Conservation (phyloP, 2,113 vertebrate genomes). For the Rhea pennata region DNA sequence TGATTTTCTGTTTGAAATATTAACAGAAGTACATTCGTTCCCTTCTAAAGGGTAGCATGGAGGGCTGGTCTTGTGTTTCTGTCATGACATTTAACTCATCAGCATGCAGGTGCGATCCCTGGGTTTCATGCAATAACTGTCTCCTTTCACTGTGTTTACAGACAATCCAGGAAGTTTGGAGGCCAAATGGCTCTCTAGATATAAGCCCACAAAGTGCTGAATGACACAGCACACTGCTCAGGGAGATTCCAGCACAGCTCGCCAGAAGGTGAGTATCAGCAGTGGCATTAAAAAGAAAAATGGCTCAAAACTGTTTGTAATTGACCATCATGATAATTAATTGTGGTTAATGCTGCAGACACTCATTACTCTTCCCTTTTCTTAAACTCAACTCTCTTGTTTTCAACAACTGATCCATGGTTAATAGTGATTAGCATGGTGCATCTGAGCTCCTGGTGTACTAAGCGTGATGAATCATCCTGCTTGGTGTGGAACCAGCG, state of each 20-base stretch:
- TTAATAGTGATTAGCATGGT: slow-evolving; percentile 42
- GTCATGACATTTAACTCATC: slow-evolving; percentile 73
- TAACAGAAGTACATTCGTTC: slow-evolving; percentile 64
- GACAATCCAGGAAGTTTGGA: slow-evolving; percentile 74
- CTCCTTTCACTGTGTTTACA: slow-evolving; percentile 75
- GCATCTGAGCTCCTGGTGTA: slow-evolving; percentile 30
- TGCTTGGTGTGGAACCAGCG: not conserved
- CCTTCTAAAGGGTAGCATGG: slow-evolving; percentile 66
- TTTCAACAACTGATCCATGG: slow-evolving; percentile 52
- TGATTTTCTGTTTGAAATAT: slow-evolving; percentile 73
- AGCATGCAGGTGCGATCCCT: slow-evolving; percentile 71
- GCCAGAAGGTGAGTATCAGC: slow-evolving; percentile 45
- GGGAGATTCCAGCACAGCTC: slow-evolving; percentile 44
- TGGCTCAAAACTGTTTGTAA: slow-evolving; percentile 60
- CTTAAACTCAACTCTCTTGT: slow-evolving; percentile 58
- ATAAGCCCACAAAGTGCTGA: slow-evolving; percentile 58
- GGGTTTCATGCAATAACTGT: slow-evolving; percentile 69
- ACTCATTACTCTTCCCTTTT: slow-evolving; percentile 53
- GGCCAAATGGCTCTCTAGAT: slow-evolving; percentile 73
- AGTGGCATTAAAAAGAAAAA: slow-evolving; percentile 47
- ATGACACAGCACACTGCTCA: slow-evolving; percentile 26
- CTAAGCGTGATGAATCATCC: slow-evolving; percentile 49
- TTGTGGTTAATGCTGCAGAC: slow-evolving; percentile 48
- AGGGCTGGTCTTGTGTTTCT: slow-evolving; percentile 50
- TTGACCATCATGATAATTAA: slow-evolving; percentile 65